Conservation (phyloP, 2,113 vertebrate species). For the Alethe diademata region DNA sequence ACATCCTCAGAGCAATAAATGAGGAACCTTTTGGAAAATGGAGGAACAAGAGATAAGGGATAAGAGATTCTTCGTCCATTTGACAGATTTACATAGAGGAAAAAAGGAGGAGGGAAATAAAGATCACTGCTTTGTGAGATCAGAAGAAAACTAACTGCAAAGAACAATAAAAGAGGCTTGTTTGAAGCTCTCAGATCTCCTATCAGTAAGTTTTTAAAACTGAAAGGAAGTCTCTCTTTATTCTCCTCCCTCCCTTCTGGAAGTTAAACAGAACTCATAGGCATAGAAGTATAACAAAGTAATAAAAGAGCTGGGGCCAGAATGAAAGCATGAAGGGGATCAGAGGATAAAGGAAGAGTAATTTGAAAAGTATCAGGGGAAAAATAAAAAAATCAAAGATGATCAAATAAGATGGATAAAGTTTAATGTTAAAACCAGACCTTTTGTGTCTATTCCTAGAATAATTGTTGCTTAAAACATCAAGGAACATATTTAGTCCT, state of each 20-base stretch:
- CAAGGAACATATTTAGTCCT: neutral
- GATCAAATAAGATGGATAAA: neutral
- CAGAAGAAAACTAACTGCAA: neutral
- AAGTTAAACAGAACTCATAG: neutral
- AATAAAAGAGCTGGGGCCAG: neutral
- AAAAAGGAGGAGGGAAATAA: neutral
- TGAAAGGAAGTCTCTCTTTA: neutral
- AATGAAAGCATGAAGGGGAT: neutral
- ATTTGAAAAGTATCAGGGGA: neutral
- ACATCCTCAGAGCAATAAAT: neutral
- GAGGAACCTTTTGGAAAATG: neutral
- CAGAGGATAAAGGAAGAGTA: neutral
- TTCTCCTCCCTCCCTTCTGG: neutral
- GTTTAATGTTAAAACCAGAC: neutral
- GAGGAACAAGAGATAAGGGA: neutral
- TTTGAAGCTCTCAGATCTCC: conserved; percentile 11
- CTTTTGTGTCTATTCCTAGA: neutral
- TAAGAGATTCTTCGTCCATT: neutral
- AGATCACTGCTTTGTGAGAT: neutral
- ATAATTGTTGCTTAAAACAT: neutral
- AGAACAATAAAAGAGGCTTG: neutral
- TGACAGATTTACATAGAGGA: neutral
- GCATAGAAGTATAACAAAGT: neutral
- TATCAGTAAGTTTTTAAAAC: neutral
- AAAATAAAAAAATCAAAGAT: neutral